Evolutionary conservation across 2,113 vertebrate genomes (phyloP), one percentile per base, ranked within the genome.

Genomic region (Misgurnus anguillicaudatus): DNA sequence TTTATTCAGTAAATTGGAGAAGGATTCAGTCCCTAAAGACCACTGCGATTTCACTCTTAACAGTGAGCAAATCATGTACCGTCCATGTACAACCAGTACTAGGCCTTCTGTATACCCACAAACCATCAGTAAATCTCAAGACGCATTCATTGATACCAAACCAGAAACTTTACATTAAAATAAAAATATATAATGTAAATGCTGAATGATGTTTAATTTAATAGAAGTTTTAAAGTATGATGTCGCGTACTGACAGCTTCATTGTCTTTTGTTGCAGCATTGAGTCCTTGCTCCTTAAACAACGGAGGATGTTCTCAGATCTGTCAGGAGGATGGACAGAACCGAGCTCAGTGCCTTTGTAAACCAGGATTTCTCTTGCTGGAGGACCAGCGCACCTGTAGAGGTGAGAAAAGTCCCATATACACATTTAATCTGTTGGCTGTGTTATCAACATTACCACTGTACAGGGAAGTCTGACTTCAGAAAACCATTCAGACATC

Each of bases 251-350:
- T 51, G 4, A 16, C 14, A 14, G 11, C 48, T 51, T 51, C 4
- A 51, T 16, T 60, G 14, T 77, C 39, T 73, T 9, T 68, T 19
- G 13, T 17, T 78, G 9, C 79, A 90, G 89, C 87, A 63, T n/a
- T 88, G 19, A 86, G 83, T 9, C 88, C 87, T 16, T 91, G 89
- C 55, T 84, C 85, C 17, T n/a, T 87, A 36, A 88, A 85, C 80
- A 89, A 89, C 4, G 88, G 88, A 19, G 88, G 88, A 70, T 92
- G 87, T 73, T 89, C 88, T 48, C 88, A 91, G 87, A 69, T 90
- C 42, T 91, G 90, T 69, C 62, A 78, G 63, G 65, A 83, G 2
- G 80, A 75, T 7, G 45, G 45, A 7, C 72, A 84, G 79, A 42
- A 83, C 16, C 80, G 60, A 5, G 78, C 85, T 1, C 79, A 68